phyloP scores from a whole-genome alignment of 2,888 invertebrate species.

The Notodonta dromedarius region DNA sequence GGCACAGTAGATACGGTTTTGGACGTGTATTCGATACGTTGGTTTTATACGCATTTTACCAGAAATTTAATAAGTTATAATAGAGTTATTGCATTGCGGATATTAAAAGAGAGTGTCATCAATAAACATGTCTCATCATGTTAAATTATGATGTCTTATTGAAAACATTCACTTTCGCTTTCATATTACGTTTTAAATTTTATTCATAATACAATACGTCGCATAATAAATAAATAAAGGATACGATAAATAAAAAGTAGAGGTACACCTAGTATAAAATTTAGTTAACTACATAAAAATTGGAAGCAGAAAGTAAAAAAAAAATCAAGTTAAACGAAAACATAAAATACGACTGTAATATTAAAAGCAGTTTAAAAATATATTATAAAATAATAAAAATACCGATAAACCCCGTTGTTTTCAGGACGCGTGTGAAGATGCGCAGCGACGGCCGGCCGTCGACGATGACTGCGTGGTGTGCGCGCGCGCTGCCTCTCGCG shows the following conservation, averaged over 20 bases:
- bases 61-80: not conserved
- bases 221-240: no score
- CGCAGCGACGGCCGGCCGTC: conserved; percentile 55
- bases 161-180: no score
- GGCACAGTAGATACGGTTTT: conserved; percentile 18
- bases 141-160: no score
- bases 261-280: not conserved
- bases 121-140: no score
- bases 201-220: no score
- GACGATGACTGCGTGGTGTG: conserved; percentile 52
- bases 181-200: no score
- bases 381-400: conserved; percentile 30
- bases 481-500: conserved; percentile 37
- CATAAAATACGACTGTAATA: conserved; percentile 4
- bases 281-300: not conserved
- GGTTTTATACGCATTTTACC: not conserved
- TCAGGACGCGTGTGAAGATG: conserved; percentile 53
- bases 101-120: no score
- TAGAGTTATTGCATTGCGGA: no score
- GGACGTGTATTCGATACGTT: not conserved
- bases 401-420: conserved; percentile 42
- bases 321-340: not conserved
- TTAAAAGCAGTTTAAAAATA: conserved; percentile 29
- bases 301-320: not conserved
- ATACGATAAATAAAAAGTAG: not conserved